A percentile compares a stretch with the other conserved stretches of the same genome.
Evolutionary conservation across 92 coral and sea anemone genomes (phyloP).

Genomic region (Bergia puertoricense): DNA sequence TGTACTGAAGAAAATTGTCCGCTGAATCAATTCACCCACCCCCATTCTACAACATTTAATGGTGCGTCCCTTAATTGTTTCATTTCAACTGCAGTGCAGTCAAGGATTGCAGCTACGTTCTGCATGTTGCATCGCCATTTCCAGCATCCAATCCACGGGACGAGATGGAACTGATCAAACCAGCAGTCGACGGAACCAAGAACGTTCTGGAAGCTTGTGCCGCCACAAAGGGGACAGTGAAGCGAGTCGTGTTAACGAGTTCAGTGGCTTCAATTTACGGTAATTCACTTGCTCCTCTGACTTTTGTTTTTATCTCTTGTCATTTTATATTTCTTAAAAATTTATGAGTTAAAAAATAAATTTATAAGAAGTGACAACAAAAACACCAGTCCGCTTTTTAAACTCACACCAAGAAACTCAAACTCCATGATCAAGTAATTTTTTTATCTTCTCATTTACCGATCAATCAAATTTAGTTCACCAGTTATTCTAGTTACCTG

Average conservation of each 20-base stretch:
- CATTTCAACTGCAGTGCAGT: conserved; percentile 66
- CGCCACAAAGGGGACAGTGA: conserved; percentile 73
- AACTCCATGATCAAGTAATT: too few species aligned
- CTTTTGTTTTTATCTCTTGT: neutral
- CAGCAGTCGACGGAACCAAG: conserved; percentile 95
- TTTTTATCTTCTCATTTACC: neutral
- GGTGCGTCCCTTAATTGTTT: neutral
- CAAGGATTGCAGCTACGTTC: conserved; percentile 80
- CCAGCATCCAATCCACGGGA: conserved; percentile 75
- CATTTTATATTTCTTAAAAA: too few species aligned
- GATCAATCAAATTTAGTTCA: too few species aligned
- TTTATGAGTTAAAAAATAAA: too few species aligned
- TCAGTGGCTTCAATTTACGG: conserved; percentile 80
- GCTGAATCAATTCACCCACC: too few species aligned
- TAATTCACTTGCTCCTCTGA: conserved; percentile 25
- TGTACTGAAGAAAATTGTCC: too few species aligned
- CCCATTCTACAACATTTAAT: too few species aligned
- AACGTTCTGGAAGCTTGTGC: conserved; percentile 94
- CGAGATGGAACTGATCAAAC: conserved; percentile 90
- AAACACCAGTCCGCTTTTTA: too few species aligned
- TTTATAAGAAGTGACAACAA: too few species aligned
- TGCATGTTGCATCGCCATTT: conserved; percentile 98
- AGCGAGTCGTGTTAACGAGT: conserved; percentile 93
- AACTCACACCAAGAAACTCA: too few species aligned
- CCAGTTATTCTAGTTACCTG: too few species aligned